A percentile compares a stretch with the other conserved stretches of the same genome.
These are phyloP conservation scores for Drosophila pallidifrons DNA, from an alignment of 1,140 invertebrate species.

Conservation along the genomic window DNA sequence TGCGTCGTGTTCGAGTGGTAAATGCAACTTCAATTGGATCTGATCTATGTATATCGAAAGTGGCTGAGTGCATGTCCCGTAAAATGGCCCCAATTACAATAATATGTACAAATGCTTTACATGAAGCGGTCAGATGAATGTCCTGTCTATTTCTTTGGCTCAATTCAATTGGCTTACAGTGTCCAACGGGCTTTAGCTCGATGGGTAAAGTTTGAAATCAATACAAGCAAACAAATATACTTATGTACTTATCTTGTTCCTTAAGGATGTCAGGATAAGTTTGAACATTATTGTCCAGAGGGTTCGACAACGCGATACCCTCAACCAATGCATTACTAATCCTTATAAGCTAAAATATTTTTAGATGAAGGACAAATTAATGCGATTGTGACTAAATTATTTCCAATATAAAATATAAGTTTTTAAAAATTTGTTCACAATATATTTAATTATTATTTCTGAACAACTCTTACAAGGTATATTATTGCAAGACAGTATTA, in stretches of 20 bases:
- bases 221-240: constrained; percentile 31
- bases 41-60: constrained; percentile 39
- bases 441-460: no score
- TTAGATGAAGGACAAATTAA: no score
- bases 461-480: no score
- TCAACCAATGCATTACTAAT: no score
- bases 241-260: constrained; percentile 1
- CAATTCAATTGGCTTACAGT: constrained; percentile 30
- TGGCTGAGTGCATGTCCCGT: constrained; percentile 28
- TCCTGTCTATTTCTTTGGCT: constrained; percentile 11
- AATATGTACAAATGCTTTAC: constrained; percentile 45
- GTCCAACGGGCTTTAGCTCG: constrained; percentile 30
- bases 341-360: no score
- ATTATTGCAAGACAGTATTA: no score
- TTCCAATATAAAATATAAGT: no score
- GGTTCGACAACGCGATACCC: not conserved
- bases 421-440: no score
- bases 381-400: no score
- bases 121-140: constrained; percentile 34
- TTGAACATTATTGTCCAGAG: not conserved
- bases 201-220: constrained; percentile 31
- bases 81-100: constrained; percentile 43
- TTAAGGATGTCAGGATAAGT: not conserved
- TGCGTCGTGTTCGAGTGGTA: constrained; percentile 28
- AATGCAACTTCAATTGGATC: constrained; percentile 52